These are phyloP conservation scores for Lepidurus arcticus DNA, from an alignment of 1,140 invertebrate species.

Conservation along the genomic window DNA sequence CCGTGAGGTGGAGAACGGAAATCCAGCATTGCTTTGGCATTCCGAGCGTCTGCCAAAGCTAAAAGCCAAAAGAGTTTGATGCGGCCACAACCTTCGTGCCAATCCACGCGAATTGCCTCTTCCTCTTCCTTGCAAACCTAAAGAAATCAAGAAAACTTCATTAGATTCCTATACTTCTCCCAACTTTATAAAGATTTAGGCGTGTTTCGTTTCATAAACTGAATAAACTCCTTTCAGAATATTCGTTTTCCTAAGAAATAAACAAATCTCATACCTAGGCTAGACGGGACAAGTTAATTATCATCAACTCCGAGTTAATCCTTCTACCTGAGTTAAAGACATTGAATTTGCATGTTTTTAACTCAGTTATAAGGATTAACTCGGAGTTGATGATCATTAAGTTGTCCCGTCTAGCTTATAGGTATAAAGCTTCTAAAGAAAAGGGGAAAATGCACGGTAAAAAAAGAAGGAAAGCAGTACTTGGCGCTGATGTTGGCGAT, in stretches of 20 bases:
- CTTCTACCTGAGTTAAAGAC: too few relatives aligned
- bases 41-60: conserved; percentile 83
- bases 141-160: neutral
- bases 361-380: too few relatives aligned
- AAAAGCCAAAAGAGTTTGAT: conserved; percentile 93
- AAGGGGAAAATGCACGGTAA: conserved; percentile 6
- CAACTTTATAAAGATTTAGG: too few relatives aligned
- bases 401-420: too few relatives aligned
- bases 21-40: conserved; percentile 85
- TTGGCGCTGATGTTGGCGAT: conserved; percentile 79
- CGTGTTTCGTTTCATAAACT: too few relatives aligned
- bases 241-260: neutral
- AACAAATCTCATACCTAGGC: too few relatives aligned
- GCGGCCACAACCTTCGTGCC: conserved; percentile 91
- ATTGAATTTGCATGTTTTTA: too few relatives aligned
- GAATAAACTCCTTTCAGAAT: neutral
- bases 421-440: conserved; percentile 15
- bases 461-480: conserved; percentile 46
- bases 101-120: conserved; percentile 70
- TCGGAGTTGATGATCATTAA: too few relatives aligned
- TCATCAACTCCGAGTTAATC: too few relatives aligned
- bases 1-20: conserved; percentile 57
- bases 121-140: conserved; percentile 90
- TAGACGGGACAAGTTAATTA: too few relatives aligned
- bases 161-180: too few relatives aligned